A percentile compares a stretch with the other conserved stretches of the same genome.
Evolutionary conservation across 2,113 vertebrate species (phyloP).

Genomic region (Anguilla rostrata): DNA sequence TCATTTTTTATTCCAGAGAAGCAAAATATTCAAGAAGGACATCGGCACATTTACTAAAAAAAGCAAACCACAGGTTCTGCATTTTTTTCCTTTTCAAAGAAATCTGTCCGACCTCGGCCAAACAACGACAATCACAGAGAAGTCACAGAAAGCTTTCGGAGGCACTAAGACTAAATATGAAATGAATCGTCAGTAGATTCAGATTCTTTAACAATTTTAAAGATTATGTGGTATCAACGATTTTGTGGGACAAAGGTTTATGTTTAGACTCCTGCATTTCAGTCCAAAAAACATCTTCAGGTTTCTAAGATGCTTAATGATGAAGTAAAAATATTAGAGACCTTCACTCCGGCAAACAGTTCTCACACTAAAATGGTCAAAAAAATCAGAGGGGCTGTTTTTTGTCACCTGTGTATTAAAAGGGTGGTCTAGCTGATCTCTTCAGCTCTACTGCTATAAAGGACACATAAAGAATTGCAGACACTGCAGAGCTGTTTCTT

Average conservation of each 20-base stretch:
- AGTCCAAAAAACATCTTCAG: not conserved
- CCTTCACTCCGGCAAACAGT: not conserved
- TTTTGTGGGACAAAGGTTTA: not conserved
- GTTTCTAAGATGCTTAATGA: not conserved
- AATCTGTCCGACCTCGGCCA: not conserved
- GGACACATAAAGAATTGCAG: conserved; percentile 4
- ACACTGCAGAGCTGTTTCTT: conserved; percentile 34
- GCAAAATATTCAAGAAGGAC: too few species aligned
- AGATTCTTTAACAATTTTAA: not conserved
- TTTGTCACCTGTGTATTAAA: too few species aligned
- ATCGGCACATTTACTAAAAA: not conserved
- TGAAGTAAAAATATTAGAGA: not conserved
- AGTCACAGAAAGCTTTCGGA: not conserved
- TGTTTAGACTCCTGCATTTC: not conserved
- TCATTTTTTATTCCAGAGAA: not conserved
- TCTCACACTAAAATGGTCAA: not conserved
- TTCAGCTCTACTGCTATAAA: not conserved
- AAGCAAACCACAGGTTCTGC: conserved; percentile 29
- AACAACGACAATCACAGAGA: not conserved
- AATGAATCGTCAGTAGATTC: not conserved
- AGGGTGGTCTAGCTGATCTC: too few species aligned
- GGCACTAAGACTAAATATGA: not conserved
- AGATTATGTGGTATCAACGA: not conserved
- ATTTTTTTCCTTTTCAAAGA: not conserved
- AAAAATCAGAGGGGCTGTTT: not conserved